A percentile compares a stretch with the other conserved stretches of the same genome.
These are phyloP conservation scores for Hirtodrosophila cameraria DNA, from an alignment of 2,888 invertebrate genomes.

Conservation along the genomic window DNA sequence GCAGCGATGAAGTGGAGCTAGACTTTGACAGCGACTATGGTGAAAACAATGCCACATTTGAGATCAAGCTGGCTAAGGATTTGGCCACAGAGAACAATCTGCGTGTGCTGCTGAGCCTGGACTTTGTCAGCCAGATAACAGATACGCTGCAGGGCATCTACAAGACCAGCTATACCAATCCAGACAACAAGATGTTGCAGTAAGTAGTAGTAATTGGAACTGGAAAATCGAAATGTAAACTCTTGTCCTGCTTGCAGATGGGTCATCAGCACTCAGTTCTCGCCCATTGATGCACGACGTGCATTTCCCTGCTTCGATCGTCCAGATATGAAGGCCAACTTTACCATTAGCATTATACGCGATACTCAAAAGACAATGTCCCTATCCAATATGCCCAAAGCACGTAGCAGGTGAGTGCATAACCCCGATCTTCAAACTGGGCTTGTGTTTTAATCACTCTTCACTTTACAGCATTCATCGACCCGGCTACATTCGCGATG, in stretches of 20 bases:
- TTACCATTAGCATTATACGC: slow-evolving; percentile 88
- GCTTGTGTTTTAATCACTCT: no score
- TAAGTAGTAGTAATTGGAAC: slow-evolving; percentile 64
- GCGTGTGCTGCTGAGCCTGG: slow-evolving; percentile 85
- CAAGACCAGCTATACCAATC: slow-evolving; percentile 84
- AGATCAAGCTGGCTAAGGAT: slow-evolving; percentile 71
- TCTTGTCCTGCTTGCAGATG: slow-evolving; percentile 85
- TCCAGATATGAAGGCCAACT: slow-evolving; percentile 91
- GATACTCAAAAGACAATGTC: slow-evolving; percentile 84
- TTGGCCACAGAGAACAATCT: slow-evolving; percentile 60
- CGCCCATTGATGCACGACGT: slow-evolving; percentile 90
- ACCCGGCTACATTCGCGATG: slow-evolving; percentile 87
- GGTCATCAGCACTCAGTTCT: slow-evolving; percentile 92
- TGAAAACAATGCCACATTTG: slow-evolving; percentile 80
- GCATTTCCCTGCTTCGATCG: slow-evolving; percentile 96
- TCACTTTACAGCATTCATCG: slow-evolving; percentile 64
- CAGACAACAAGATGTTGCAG: slow-evolving; percentile 82
- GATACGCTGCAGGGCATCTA: slow-evolving; percentile 86
- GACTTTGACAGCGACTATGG: slow-evolving; percentile 82
- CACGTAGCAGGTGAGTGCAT: slow-evolving; percentile 72
- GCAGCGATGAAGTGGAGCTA: slow-evolving; percentile 72
- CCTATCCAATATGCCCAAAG: slow-evolving; percentile 88
- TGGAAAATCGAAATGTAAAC: neutral
- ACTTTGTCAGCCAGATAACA: slow-evolving; percentile 85
- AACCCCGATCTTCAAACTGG: neutral